A percentile compares a stretch with the other conserved stretches of the same genome.
These are phyloP conservation scores for Stercorarius parasiticus DNA, from an alignment of 2,113 vertebrate species.

Conservation along the genomic window DNA sequence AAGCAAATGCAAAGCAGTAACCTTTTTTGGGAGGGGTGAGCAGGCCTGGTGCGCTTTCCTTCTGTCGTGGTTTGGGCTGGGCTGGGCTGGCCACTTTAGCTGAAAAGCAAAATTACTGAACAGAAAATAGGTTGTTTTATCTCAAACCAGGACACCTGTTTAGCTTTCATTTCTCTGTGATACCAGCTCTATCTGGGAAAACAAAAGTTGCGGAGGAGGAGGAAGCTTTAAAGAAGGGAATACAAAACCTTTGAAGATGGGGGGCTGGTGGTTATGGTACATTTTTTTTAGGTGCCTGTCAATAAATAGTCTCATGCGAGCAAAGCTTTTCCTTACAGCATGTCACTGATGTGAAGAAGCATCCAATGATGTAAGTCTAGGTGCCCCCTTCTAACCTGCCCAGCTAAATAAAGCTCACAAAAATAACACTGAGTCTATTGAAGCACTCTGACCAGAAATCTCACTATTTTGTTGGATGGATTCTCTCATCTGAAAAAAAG, in stretches of 20 bases:
- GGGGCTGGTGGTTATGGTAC: background rate
- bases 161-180: background rate
- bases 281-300: background rate
- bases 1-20: background rate
- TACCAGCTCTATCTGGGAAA: background rate
- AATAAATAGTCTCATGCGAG: accelerated
- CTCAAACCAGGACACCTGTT: background rate
- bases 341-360: background rate
- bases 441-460: background rate
- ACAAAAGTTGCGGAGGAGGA: background rate
- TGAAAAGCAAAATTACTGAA: background rate
- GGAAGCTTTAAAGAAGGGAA: background rate
- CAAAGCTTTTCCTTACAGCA: background rate
- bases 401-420: background rate
- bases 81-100: background rate
- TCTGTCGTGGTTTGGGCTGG: background rate
- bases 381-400: background rate
- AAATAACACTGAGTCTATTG: background rate
- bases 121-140: background rate
- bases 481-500: background rate
- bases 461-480: background rate
- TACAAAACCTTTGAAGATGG: background rate
- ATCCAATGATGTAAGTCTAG: background rate
- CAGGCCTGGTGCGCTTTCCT: background rate
- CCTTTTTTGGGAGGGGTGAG: background rate